A percentile compares a stretch with the other conserved stretches of the same genome.
These are phyloP conservation scores for Protophormia terraenovae DNA, from an alignment of 2,888 invertebrate species.

Conservation along the genomic window DNA sequence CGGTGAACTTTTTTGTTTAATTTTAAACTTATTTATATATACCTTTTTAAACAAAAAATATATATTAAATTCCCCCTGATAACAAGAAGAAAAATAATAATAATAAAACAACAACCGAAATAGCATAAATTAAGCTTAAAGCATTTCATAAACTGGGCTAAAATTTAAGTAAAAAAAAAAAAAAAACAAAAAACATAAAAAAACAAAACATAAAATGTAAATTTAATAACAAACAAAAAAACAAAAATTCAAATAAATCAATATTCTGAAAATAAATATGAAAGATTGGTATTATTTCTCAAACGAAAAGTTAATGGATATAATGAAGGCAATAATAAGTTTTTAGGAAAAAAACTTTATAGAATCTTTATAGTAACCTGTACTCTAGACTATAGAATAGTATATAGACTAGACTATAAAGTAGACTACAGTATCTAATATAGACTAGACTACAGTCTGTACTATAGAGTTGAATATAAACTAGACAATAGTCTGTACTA, in stretches of 20 bases:
- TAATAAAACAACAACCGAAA: slow-evolving; percentile 59
- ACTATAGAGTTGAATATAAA: too few species aligned
- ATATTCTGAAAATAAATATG: slow-evolving; percentile 60
- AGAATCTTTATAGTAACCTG: too few species aligned
- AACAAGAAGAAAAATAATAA: slow-evolving; percentile 24
- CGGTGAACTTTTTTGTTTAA: slow-evolving; percentile 51
- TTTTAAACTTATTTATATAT: slow-evolving; percentile 61
- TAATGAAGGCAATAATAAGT: too few species aligned
- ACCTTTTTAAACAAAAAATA: slow-evolving; percentile 51
- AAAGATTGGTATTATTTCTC: slow-evolving; percentile 15
- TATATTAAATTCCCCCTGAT: slow-evolving; percentile 51
- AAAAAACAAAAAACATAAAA: slow-evolving; percentile 11
- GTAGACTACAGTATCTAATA: too few species aligned
- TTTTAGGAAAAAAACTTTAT: too few species aligned
- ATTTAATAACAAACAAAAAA: slow-evolving; percentile 59
- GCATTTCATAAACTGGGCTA: slow-evolving; percentile 71
- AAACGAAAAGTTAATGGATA: too few species aligned
- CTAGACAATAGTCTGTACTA: too few species aligned
- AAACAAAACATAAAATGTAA: slow-evolving; percentile 60
- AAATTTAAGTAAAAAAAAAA: slow-evolving; percentile 68
- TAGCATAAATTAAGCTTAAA: slow-evolving; percentile 70
- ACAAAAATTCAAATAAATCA: slow-evolving; percentile 64
- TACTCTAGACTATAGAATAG: too few species aligned
- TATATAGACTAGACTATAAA: too few species aligned
- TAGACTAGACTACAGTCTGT: too few species aligned